Conservation (phyloP, 2,797 vertebrate genomes). For the Eospalax fontanierii region DNA sequence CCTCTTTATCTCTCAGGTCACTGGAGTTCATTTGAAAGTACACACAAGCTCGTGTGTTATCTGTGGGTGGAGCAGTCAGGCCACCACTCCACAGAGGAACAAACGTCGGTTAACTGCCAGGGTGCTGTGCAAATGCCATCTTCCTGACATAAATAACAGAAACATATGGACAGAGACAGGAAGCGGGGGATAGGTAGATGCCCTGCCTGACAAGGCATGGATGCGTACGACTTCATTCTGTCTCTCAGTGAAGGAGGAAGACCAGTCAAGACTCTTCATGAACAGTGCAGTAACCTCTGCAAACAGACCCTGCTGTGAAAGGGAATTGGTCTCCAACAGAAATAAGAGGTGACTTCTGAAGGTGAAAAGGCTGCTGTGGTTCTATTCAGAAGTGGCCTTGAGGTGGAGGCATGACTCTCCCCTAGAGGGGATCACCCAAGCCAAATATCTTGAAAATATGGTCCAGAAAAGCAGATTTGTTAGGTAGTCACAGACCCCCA, state of each 20-base stretch:
- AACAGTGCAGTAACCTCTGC: constrained; percentile 37
- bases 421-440: fast-evolving
- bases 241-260: constrained; percentile 91
- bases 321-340: constrained; percentile 64
- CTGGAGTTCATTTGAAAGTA: constrained; percentile 92
- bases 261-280: constrained; percentile 80
- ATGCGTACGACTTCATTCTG: constrained; percentile 92
- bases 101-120: constrained; percentile 95
- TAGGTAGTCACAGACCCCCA: fast-evolving
- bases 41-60: constrained; percentile 93
- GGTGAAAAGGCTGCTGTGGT: background rate
- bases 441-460: background rate
- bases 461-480: background rate
- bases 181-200: constrained; percentile 91
- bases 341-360: constrained; percentile 73
- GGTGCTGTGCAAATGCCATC: constrained; percentile 93
- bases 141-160: constrained; percentile 95
- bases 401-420: fast-evolving
- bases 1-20: constrained; percentile 94
- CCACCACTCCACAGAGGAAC: constrained; percentile 92
- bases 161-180: constrained; percentile 96
- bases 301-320: constrained; percentile 74
- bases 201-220: constrained; percentile 89
- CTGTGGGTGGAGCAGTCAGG: constrained; percentile 94
- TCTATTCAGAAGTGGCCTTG: background rate